Percentiles rank a stretch among this genome's conserved stretches.
Evolutionary conservation across 2,888 invertebrate genomes (phyloP).

Genomic region (Drosophila robusta): DNA sequence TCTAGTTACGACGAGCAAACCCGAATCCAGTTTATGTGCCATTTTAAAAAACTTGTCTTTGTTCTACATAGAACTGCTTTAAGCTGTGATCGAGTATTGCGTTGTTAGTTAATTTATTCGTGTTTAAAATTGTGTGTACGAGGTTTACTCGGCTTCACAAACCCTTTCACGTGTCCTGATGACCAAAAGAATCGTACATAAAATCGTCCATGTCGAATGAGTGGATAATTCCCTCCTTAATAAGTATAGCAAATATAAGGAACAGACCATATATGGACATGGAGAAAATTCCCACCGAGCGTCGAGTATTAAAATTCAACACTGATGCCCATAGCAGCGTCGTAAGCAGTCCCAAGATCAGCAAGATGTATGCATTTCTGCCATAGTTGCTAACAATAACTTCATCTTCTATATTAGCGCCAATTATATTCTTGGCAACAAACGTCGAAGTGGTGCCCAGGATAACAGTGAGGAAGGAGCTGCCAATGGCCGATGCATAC

Average conservation of each 20-base stretch:
- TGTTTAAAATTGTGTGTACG: too few species aligned
- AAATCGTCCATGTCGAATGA: too few species aligned
- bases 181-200: too few species aligned
- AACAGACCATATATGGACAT: conserved; percentile 32
- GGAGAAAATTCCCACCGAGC: conserved; percentile 44
- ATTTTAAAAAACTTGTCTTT: too few species aligned
- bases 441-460: conserved; percentile 15
- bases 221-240: not conserved
- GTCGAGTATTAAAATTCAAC: conserved; percentile 42
- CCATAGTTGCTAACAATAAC: conserved; percentile 23
- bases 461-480: conserved; percentile 33
- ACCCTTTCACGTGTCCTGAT: too few species aligned
- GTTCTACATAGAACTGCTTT: too few species aligned
- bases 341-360: conserved; percentile 12
- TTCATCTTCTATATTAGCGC: not conserved
- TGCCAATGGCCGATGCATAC: conserved; percentile 41
- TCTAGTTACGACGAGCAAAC: too few species aligned
- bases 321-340: conserved; percentile 35
- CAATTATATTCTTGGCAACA: not conserved
- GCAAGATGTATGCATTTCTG: conserved; percentile 18
- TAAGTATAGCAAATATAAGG: conserved; percentile 14
- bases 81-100: too few species aligned
- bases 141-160: too few species aligned
- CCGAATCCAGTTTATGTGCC: too few species aligned
- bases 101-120: too few species aligned